Evolutionary conservation across 1,140 invertebrate genomes (phyloP), one percentile per base, ranked within the genome.

Genomic region (Hyles euphorbiae): DNA sequence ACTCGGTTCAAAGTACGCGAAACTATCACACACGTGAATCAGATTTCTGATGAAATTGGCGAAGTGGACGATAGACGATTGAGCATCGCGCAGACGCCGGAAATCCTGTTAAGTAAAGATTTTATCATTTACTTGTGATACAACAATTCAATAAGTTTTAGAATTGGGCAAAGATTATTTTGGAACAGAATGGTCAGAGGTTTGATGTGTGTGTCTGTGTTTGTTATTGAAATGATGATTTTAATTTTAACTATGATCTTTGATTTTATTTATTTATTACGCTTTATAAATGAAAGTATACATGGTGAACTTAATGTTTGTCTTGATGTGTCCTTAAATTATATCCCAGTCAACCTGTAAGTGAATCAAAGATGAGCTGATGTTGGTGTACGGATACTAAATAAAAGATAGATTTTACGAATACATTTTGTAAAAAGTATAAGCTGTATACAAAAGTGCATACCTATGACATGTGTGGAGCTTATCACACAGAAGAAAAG

Each of bases 21-120:
- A 48, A 56, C 45, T 47, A 47, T 57, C 40, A 5, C 48, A 53
- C 55, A 51, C 22, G 33, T 72, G 74, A 79, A 70, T 70, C 71
- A 70, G 66, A 53, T 65, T 76, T 82, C 76, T 60, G 53, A 67
- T 65, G 77, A 81, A 76, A 83, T 81, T 81, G 66, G 80, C 80
- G 64, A 79, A 64, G 64, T 67, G 64, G 68, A 70, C 74, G 58
- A 51, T 54, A 52, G 65, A 53, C 62, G 49, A 55, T 8, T 40
- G 36, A 40, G 1, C 22, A 22, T 22, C 22, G 22, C 22, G 22
- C 70, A 74, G 73, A 72, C 76, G 69, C 76, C 83, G 83, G 83
- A 86, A 84, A 84, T 84, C 81, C 83, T 74, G 75, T 83, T 67
- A 83, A 33, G 10, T 79, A 74, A 81, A 84, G 83, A 86, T 86